Conservation (phyloP, 2,888 invertebrate genomes). For the Noctua janthe region DNA sequence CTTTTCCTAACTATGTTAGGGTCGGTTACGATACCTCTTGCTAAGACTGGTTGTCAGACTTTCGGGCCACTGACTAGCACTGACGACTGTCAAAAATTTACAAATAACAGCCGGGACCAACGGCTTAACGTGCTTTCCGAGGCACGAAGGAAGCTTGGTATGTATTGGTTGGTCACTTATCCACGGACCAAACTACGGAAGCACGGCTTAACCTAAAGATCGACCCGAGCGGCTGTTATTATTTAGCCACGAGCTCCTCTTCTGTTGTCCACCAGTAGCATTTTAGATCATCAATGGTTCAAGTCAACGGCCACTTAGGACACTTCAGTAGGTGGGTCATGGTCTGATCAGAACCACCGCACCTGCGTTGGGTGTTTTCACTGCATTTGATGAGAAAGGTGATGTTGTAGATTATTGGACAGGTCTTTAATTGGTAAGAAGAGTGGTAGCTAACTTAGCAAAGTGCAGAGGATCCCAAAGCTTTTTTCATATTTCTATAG, state of each 20-base stretch:
- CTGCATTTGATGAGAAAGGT: too few relatives aligned
- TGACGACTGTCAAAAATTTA: background rate
- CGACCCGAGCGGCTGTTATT: background rate
- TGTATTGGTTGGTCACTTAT: background rate
- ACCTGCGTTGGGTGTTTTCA: background rate
- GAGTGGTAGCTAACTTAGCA: too few relatives aligned
- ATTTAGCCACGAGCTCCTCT: background rate
- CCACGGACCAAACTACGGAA: background rate
- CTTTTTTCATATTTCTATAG: background rate
- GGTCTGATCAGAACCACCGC: background rate
- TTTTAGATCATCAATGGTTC: background rate
- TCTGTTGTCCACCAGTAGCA: background rate
- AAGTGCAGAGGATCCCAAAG: background rate
- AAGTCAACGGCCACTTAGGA: background rate
- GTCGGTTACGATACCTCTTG: background rate
- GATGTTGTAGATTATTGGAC: too few relatives aligned
- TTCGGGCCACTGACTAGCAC: background rate
- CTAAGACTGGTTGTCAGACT: background rate
- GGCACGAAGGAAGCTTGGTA: background rate
- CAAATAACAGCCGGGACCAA: background rate
- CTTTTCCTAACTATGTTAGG: background rate
- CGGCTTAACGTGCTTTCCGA: background rate
- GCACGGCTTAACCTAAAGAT: too few relatives aligned
- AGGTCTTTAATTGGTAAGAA: background rate
- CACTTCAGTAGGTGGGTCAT: background rate